Evolutionary conservation across 2,888 invertebrate species (phyloP).

Genomic region (Subacronicta megacephala): DNA sequence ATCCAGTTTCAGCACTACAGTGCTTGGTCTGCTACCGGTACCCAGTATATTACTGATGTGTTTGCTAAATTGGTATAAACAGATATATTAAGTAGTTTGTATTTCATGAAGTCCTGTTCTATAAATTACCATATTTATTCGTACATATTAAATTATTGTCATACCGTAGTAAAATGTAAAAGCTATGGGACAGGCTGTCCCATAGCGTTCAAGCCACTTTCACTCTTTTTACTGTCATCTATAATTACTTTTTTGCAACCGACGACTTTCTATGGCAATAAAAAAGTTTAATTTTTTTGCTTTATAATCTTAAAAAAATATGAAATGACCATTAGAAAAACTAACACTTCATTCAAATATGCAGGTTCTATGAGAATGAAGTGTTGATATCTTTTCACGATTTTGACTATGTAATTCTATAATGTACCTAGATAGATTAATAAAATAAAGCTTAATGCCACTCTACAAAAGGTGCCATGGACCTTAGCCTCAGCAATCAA

Average conservation of each 20-base stretch:
- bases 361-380: too few species aligned
- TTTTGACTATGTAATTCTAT: not conserved
- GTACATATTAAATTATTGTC: constrained; percentile 20
- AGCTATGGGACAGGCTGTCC: constrained; percentile 29
- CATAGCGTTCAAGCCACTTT: constrained; percentile 32
- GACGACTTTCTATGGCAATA: not conserved
- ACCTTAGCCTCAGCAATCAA: not conserved
- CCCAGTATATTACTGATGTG: too few species aligned
- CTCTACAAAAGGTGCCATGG: not conserved
- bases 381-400: too few species aligned
- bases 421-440: not conserved
- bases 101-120: not conserved
- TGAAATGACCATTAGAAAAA: too few species aligned
- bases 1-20: too few species aligned
- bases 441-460: not conserved
- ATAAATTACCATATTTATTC: constrained; percentile 24
- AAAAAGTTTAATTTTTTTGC: not conserved
- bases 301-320: too few species aligned
- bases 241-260: constrained; percentile 20
- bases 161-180: constrained; percentile 13
- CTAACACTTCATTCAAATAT: too few species aligned
- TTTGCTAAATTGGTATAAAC: too few species aligned
- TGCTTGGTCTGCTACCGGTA: too few species aligned
- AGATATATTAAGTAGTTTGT: too few species aligned
- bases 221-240: constrained; percentile 38